Base-by-base conservation (phyloP, 2,888 invertebrate species). In the Eupithecia exiguata region DNA sequence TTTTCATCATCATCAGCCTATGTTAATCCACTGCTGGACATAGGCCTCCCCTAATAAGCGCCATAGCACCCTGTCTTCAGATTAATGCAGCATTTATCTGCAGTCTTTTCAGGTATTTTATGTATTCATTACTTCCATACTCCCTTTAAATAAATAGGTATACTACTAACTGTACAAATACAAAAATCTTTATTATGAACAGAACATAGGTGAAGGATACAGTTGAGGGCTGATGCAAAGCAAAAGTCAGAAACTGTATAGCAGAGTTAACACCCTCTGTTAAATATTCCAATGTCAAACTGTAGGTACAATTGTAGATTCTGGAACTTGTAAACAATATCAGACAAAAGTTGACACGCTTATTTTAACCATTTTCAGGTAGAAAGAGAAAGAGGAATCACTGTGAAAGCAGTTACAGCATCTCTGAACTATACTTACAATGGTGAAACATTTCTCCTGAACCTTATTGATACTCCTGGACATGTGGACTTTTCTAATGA, bases 401-500 rank as follows among this genome's bases (percentile, higher is more conserved):
- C 99, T 9, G 99, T 99, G 0, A 99, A 99, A 93, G 99, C 99
- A 14, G 99, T 99, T 85, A 98, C 98, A 46, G 99, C 97, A 6
- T 98, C 99, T 0, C 94, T 99, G 77, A 95, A 97, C 77, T 97
- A 98, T 87, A 95, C 94, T 36, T 96, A 97, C 83, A 94, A 96
- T 38, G 96, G 95, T 71, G 92, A 96, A 83, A 91, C 95, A 35
- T 99, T 98, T 92, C 94, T 99, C 43, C 94, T 99, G 1, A 99
- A 99, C 91, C 95, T 99, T 36, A 99, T 99, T 83, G 99, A 99
- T 89, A 99, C 99, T 25, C 99, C 99, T 7, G 99, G 99, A 3
- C 99, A 99, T 95, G 99, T 99, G 0, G 99, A 99, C 91, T 99
- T 99, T 91, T 97, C 97, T 21, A 98, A 98, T 94, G 99, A 99